These are phyloP conservation scores for Azorinus chamasolen DNA, from an alignment of 2,888 invertebrate genomes.

Conservation along the genomic window DNA sequence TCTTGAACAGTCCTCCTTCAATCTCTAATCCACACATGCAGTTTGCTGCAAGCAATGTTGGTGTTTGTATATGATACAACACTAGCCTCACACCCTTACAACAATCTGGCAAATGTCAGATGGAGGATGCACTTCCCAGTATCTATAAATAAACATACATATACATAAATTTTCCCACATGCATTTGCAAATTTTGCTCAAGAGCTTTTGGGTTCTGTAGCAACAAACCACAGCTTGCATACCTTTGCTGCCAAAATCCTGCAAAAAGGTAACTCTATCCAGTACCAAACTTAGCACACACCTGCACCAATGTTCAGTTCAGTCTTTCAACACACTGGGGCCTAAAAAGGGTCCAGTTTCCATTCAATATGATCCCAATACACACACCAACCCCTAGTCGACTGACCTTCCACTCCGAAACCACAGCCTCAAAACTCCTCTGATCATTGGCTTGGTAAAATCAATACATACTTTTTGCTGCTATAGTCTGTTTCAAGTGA, in stretches of 20 bases:
- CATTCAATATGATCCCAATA: not conserved
- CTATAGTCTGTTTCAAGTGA: conserved; percentile 35
- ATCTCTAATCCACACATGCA: too few relatives aligned
- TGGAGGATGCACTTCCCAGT: conserved; percentile 7
- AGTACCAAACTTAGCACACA: conserved; percentile 3
- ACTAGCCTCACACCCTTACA: too few relatives aligned
- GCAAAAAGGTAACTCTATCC: too few relatives aligned
- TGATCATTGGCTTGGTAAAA: conserved; percentile 21
- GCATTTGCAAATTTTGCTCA: conserved; percentile 17
- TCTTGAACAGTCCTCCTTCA: too few relatives aligned
- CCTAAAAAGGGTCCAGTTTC: conserved; percentile 12
- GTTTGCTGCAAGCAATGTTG: too few relatives aligned
- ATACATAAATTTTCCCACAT: conserved; percentile 37
- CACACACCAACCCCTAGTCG: conserved; percentile 9
- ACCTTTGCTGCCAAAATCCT: too few relatives aligned
- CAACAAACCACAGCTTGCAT: not conserved
- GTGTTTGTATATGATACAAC: too few relatives aligned
- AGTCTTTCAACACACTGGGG: conserved; percentile 3
- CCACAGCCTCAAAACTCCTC: not conserved
- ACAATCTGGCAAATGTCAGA: too few relatives aligned
- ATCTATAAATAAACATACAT: conserved; percentile 39
- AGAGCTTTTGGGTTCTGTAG: not conserved
- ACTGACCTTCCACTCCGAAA: not conserved
- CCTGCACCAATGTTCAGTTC: not conserved
- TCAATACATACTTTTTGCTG: conserved; percentile 22